Evolutionary conservation across 1,140 invertebrate species (phyloP).

Genomic region (Caerostris darwini): DNA sequence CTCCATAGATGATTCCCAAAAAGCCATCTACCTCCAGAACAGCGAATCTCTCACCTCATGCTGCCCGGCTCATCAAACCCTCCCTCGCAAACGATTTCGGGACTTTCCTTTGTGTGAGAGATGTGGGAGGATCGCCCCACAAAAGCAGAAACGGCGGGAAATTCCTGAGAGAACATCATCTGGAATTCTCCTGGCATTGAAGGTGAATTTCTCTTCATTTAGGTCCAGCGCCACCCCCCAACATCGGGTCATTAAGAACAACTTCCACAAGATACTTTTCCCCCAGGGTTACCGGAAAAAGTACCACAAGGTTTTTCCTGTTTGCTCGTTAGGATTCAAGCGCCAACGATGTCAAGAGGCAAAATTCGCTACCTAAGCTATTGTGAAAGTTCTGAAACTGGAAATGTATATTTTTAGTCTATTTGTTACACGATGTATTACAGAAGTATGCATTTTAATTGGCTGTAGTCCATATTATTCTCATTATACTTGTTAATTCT

Average conservation of each 20-base stretch:
- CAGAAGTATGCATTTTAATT: too few species aligned
- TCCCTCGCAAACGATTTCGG: constrained; percentile 5
- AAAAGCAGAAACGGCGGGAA: not conserved
- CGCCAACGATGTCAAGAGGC: too few species aligned
- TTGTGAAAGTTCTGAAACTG: too few species aligned
- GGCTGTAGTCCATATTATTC: too few species aligned
- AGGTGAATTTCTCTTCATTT: constrained; percentile 32
- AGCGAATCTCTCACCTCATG: constrained; percentile 2
- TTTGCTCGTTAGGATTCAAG: not conserved
- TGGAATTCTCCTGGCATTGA: constrained; percentile 2
- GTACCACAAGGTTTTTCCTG: not conserved
- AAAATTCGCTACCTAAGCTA: too few species aligned
- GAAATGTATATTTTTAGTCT: too few species aligned
- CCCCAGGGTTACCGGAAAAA: not conserved
- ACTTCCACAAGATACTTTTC: not conserved
- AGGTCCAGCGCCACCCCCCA: not conserved
- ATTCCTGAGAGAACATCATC: constrained; percentile 19
- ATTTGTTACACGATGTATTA: too few species aligned
- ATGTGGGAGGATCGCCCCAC: constrained; percentile 10
- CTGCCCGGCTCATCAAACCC: not conserved
- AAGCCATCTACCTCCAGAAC: not conserved
- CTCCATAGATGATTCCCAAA: not conserved
- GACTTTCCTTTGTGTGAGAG: not conserved
- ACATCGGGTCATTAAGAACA: constrained; percentile 17
- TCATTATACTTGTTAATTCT: too few species aligned